phyloP scores from a whole-genome alignment of 2,888 invertebrate genomes.

The Clostera curtula region DNA sequence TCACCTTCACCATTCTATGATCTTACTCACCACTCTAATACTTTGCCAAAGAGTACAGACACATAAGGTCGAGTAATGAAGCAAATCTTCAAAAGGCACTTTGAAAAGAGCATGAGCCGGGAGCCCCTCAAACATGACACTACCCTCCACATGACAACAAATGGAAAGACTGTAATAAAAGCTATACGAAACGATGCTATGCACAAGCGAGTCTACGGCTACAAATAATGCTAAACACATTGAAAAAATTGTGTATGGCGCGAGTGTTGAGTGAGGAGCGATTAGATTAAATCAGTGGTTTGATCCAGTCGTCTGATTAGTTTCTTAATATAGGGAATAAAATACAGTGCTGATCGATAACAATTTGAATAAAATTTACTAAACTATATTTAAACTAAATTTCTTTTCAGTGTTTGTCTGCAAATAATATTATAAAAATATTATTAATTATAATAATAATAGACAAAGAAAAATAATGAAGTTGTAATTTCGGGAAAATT shows the following conservation, averaged over 20 bases:
- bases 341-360: no score
- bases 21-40: constrained; percentile 1
- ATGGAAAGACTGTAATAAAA: constrained; percentile 50
- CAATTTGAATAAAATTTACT: no score
- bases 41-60: neutral
- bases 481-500: no score
- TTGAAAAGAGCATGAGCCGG: constrained; percentile 11
- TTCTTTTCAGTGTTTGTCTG: no score
- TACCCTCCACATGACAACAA: constrained; percentile 29
- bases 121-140: constrained; percentile 16
- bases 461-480: no score
- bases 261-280: constrained; percentile 13
- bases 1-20: no score
- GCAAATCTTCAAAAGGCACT: constrained; percentile 15
- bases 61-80: neutral
- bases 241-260: constrained; percentile 22
- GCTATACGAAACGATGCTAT: constrained; percentile 30
- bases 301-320: no score
- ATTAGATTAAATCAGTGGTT: no score
- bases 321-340: no score
- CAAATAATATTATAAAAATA: no score
- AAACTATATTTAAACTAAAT: no score
- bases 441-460: no score
- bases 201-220: constrained; percentile 34
- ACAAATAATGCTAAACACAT: constrained; percentile 34